Evolutionary conservation across 2,888 invertebrate species (phyloP).

Genomic region (Lycocerus yunnanus): DNA sequence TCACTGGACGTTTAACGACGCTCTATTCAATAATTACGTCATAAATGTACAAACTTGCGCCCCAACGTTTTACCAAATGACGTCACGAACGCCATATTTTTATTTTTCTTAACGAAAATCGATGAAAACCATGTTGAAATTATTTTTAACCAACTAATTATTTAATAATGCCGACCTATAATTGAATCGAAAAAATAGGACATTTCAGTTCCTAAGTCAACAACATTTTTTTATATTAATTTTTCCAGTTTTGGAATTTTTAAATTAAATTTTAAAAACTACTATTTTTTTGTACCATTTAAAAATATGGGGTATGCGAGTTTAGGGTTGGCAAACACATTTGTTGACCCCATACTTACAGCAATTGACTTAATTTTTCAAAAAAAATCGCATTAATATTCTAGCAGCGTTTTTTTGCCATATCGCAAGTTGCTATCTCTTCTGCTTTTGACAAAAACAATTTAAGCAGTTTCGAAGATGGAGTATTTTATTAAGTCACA

Average conservation of each 20-base stretch:
- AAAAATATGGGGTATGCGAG: not conserved
- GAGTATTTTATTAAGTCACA: not conserved
- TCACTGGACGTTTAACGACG: slow-evolving; percentile 35
- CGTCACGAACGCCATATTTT: slow-evolving; percentile 21
- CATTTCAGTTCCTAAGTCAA: not conserved
- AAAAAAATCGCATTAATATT: not conserved
- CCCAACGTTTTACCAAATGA: slow-evolving; percentile 19
- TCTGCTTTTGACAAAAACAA: not conserved
- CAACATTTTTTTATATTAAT: too few relatives aligned
- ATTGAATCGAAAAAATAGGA: not conserved
- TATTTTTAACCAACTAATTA: not conserved
- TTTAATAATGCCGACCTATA: not conserved
- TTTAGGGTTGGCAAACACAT: not conserved
- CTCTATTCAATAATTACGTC: slow-evolving; percentile 36
- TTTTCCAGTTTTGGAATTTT: too few relatives aligned
- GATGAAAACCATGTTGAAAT: slow-evolving; percentile 6
- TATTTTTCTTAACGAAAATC: slow-evolving; percentile 11
- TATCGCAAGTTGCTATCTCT: not conserved
- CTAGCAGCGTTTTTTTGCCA: not conserved
- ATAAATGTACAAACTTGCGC: slow-evolving; percentile 28
- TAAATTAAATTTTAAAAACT: not conserved
- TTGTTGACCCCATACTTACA: not conserved
- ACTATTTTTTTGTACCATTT: not conserved
- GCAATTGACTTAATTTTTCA: not conserved
- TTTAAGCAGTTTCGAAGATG: not conserved